Conservation (phyloP, 2,113 vertebrate species). For the Siphamia tubifer region DNA sequence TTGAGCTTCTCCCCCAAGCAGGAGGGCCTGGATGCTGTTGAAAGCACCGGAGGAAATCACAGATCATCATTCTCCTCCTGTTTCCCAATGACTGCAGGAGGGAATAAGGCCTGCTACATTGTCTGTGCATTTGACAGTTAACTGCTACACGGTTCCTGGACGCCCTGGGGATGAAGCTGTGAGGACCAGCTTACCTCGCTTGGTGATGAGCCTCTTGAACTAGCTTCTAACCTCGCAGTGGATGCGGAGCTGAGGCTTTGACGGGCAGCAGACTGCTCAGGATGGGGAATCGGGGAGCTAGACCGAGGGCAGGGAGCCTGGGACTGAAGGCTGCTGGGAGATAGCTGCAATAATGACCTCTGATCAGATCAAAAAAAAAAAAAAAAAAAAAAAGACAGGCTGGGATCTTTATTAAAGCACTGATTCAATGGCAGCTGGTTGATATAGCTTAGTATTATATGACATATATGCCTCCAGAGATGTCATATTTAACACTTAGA, state of each 20-base stretch:
- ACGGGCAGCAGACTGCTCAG: background rate
- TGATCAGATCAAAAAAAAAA: background rate
- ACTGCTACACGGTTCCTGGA: background rate
- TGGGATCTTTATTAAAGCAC: too few species aligned
- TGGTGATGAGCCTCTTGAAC: background rate
- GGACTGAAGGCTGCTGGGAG: background rate
- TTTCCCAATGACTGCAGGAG: conserved; percentile 14
- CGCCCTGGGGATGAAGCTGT: conserved; percentile 5
- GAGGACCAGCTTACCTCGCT: background rate
- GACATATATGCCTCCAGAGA: too few species aligned
- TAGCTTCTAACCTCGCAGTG: background rate
- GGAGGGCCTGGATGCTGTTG: conserved; percentile 7
- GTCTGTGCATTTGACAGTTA: conserved; percentile 33
- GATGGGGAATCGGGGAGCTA: background rate
- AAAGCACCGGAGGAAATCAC: conserved; percentile 40
- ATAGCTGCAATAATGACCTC: background rate
- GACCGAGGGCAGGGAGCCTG: background rate
- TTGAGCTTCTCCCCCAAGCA: conserved; percentile 21
- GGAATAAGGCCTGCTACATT: conserved; percentile 35
- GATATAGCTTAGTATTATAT: too few species aligned
- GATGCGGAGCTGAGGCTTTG: background rate
- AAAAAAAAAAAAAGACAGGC: background rate
- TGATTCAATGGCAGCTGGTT: too few species aligned
- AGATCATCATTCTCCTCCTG: conserved; percentile 15
- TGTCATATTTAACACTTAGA: too few species aligned